phyloP scores from a whole-genome alignment of 2,888 invertebrate species.

The Cheilosia vernalis region DNA sequence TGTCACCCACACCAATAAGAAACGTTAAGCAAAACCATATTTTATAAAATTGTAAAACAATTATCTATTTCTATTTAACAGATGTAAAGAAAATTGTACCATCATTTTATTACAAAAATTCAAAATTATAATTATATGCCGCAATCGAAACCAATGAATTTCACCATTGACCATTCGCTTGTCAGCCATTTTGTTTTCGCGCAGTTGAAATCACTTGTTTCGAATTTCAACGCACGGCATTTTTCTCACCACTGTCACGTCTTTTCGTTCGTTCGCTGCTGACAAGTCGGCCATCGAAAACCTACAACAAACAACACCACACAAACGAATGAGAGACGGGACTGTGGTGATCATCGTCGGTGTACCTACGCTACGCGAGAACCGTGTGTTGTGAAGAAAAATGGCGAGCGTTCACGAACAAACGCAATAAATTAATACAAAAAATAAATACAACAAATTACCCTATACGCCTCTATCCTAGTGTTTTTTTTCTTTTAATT shows the following conservation, averaged over 20 bases:
- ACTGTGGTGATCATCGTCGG: constrained; percentile 74
- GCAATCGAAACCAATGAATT: neutral
- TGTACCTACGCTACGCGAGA: constrained; percentile 72
- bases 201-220: constrained; percentile 33
- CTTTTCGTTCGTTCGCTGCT: constrained; percentile 14
- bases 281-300: constrained; percentile 36
- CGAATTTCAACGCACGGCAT: constrained; percentile 6
- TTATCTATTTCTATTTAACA: no score
- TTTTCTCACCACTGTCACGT: constrained; percentile 58
- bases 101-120: no score
- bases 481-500: constrained; percentile 31
- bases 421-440: constrained; percentile 65
- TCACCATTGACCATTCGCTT: constrained; percentile 25
- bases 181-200: constrained; percentile 70
- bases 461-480: constrained; percentile 35
- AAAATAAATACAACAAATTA: constrained; percentile 40
- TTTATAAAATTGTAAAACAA: no score
- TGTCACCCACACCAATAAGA: no score
- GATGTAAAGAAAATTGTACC: no score
- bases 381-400: constrained; percentile 73
- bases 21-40: no score
- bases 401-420: constrained; percentile 73
- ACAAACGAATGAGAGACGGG: constrained; percentile 73
- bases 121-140: neutral
- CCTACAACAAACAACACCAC: constrained; percentile 50